Evolutionary conservation across 2,797 vertebrate genomes (phyloP).

Genomic region (Anomalospiza imberbis): DNA sequence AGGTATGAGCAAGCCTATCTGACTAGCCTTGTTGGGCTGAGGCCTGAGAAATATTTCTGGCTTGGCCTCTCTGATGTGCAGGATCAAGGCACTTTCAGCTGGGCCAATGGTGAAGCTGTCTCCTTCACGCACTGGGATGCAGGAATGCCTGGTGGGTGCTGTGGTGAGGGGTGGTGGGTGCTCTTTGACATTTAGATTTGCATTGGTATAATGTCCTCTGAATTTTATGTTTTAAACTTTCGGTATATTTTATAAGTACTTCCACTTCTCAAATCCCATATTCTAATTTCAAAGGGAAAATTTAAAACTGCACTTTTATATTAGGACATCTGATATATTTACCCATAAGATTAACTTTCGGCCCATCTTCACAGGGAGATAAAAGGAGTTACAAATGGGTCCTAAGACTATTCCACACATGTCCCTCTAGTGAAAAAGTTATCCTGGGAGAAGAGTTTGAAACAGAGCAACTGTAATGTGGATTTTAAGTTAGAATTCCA

Average conservation of each 20-base stretch:
- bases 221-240: not conserved
- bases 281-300: not conserved
- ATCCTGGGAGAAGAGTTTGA: not conserved
- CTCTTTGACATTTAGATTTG: not conserved
- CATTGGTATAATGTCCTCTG: not conserved
- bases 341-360: not conserved
- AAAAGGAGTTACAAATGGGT: not conserved
- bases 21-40: conserved; percentile 85
- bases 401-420: not conserved
- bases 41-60: conserved; percentile 91
- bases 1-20: conserved; percentile 94
- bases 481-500: not conserved
- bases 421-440: not conserved
- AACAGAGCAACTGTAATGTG: not conserved
- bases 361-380: not conserved
- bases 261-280: not conserved
- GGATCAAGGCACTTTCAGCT: conserved; percentile 78
- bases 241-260: not conserved
- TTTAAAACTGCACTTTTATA: not conserved
- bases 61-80: conserved; percentile 83
- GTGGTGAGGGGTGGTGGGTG: no score
- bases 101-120: conserved; percentile 74
- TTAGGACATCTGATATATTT: not conserved
- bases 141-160: conserved; percentile 85
- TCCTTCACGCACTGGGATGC: conserved; percentile 87